Conservation (phyloP, 1,140 invertebrate species). For the Magallana angulata region DNA sequence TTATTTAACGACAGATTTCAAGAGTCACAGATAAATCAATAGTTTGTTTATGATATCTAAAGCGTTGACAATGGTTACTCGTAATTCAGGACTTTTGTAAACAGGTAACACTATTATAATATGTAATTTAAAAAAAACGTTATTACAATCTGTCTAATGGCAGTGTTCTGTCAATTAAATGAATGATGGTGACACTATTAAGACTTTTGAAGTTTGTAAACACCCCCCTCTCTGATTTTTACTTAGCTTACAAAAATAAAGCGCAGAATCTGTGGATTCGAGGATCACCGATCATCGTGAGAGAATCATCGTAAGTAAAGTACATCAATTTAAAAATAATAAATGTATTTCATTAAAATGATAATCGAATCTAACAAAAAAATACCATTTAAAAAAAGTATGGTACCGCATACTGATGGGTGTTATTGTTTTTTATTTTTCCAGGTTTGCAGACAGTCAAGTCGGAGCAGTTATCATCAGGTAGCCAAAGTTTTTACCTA, state of each 20-base stretch:
- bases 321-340: not conserved
- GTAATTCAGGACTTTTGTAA: too few relatives aligned
- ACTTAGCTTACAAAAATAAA: slow-evolving; percentile 38
- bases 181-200: too few relatives aligned
- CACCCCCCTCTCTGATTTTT: not conserved
- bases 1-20: too few relatives aligned
- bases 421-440: not conserved
- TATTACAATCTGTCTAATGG: too few relatives aligned
- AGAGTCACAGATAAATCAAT: too few relatives aligned
- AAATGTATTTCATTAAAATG: not conserved
- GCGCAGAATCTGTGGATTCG: slow-evolving; percentile 39
- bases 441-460: slow-evolving; percentile 27
- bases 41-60: too few relatives aligned
- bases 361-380: not conserved
- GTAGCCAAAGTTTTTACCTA: not conserved
- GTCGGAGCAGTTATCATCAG: slow-evolving; percentile 1
- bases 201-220: too few relatives aligned
- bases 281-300: slow-evolving; percentile 7
- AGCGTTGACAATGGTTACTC: too few relatives aligned
- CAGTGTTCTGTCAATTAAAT: too few relatives aligned
- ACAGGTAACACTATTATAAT: too few relatives aligned
- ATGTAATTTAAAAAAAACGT: too few relatives aligned
- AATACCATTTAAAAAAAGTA: not conserved
- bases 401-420: not conserved
- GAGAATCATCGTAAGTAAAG: slow-evolving; percentile 24